These are phyloP conservation scores for Campoplex nolae DNA, from an alignment of 2,888 invertebrate genomes.

Conservation along the genomic window DNA sequence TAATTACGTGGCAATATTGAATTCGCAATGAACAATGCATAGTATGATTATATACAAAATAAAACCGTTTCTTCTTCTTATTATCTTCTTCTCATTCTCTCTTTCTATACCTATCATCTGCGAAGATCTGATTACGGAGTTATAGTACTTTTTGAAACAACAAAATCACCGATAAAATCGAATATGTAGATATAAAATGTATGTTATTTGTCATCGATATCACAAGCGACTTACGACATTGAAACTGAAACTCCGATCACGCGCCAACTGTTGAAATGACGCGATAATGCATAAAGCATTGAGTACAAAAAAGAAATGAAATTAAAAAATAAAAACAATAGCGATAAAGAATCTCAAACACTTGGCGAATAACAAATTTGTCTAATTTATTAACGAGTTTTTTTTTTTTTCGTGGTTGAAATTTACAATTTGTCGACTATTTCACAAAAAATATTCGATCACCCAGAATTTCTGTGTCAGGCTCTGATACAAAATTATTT, in stretches of 20 bases:
- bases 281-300: background rate
- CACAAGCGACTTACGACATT: slow-evolving; percentile 63
- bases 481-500: background rate
- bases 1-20: slow-evolving; percentile 79
- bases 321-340: slow-evolving; percentile 8
- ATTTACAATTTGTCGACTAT: slow-evolving; percentile 25
- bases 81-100: slow-evolving; percentile 59
- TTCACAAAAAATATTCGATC: slow-evolving; percentile 31
- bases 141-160: slow-evolving; percentile 64
- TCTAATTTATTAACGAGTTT: background rate
- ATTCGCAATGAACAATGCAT: slow-evolving; percentile 73
- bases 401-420: slow-evolving; percentile 4
- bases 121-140: slow-evolving; percentile 79
- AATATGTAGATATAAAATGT: slow-evolving; percentile 48
- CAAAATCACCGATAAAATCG: slow-evolving; percentile 49
- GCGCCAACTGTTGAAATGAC: slow-evolving; percentile 11
- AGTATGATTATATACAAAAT: slow-evolving; percentile 46
- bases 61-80: slow-evolving; percentile 71
- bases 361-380: background rate
- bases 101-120: slow-evolving; percentile 71
- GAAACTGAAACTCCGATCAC: slow-evolving; percentile 32
- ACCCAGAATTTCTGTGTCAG: background rate
- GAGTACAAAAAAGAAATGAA: slow-evolving; percentile 42
- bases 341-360: background rate
- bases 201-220: slow-evolving; percentile 49